phyloP scores from a whole-genome alignment of 2,113 vertebrate species.

The Illadopsis cleaveri region DNA sequence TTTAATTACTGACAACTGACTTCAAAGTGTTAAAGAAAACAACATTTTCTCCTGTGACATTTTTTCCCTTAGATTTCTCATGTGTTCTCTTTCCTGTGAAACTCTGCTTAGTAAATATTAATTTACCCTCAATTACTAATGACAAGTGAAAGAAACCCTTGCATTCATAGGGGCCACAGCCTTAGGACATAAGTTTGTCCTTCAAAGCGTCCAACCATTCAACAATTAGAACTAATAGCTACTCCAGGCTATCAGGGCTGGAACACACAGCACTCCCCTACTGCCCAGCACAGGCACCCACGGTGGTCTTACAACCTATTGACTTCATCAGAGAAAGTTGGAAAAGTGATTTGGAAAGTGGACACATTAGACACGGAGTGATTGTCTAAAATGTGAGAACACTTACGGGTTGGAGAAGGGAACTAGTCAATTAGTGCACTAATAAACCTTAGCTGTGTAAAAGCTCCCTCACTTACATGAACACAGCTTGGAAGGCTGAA shows the following conservation, averaged over 20 bases:
- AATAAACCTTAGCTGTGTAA: neutral
- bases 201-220: constrained; percentile 77
- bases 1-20: constrained; percentile 5
- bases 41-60: neutral
- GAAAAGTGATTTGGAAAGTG: constrained; percentile 72
- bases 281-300: neutral
- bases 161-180: constrained; percentile 70
- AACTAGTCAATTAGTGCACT: constrained; percentile 26
- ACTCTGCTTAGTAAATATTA: constrained; percentile 80
- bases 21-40: constrained; percentile 36
- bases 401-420: neutral
- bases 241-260: constrained; percentile 67
- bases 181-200: constrained; percentile 68
- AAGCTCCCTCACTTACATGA: rapidly evolving
- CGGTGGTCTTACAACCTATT: constrained; percentile 49
- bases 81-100: constrained; percentile 36
- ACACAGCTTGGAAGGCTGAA: neutral
- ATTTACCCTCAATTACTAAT: constrained; percentile 77
- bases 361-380: constrained; percentile 26
- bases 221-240: constrained; percentile 84
- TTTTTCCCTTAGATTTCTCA: constrained; percentile 25
- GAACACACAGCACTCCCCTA: neutral
- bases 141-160: constrained; percentile 79
- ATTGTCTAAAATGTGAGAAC: constrained; percentile 40
- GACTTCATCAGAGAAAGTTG: constrained; percentile 57